Conservation (phyloP, 1,140 invertebrate genomes). For the Aphelinus atriplicis region DNA sequence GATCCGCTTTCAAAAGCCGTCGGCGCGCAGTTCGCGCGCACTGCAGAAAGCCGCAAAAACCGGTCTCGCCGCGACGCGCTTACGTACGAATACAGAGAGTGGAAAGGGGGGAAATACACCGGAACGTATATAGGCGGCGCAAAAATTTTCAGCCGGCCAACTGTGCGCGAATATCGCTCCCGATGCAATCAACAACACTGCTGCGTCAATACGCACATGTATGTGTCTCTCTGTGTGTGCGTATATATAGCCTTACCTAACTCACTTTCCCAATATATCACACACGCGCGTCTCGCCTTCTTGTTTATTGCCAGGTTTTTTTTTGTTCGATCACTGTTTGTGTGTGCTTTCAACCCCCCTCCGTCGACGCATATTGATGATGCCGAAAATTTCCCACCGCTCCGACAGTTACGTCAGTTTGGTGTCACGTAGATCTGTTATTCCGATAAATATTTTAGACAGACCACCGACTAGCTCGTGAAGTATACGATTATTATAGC, state of each 20-base stretch:
- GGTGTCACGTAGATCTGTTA: too few species aligned
- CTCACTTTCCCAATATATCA: constrained; percentile 18
- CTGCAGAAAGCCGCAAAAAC: neutral
- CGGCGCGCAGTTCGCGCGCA: neutral
- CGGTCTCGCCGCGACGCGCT: constrained; percentile 42
- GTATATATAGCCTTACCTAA: constrained; percentile 1
- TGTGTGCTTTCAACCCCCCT: neutral
- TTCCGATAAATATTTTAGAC: too few species aligned
- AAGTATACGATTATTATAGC: too few species aligned
- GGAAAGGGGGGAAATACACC: constrained; percentile 27
- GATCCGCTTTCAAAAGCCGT: too few species aligned
- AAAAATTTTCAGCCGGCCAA: constrained; percentile 32
- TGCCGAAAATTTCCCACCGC: too few species aligned
- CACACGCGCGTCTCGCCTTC: neutral
- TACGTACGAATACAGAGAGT: neutral
- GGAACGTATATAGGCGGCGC: constrained; percentile 12
- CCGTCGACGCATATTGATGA: too few species aligned
- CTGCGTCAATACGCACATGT: neutral
- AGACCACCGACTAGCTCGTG: too few species aligned
- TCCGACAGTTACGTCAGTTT: too few species aligned
- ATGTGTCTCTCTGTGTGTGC: too few species aligned
- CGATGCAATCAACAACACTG: neutral
- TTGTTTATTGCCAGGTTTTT: neutral
- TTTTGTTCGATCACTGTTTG: neutral
- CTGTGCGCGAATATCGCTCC: neutral